Evolutionary conservation across 1,140 invertebrate species (phyloP).

Genomic region (Platorchestia sp.): DNA sequence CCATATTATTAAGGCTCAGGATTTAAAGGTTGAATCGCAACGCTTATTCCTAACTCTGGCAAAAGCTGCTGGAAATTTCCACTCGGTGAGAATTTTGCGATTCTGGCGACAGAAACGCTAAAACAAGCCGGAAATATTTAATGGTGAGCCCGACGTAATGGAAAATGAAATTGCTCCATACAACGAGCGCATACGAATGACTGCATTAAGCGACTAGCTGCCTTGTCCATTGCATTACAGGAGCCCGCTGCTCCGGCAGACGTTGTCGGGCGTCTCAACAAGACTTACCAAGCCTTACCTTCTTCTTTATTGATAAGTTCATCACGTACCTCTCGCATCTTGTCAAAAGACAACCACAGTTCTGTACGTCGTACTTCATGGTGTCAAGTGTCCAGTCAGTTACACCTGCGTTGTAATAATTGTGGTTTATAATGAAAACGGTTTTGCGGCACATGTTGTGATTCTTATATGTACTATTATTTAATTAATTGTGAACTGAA

Average conservation of each 20-base stretch:
- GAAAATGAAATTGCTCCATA: conserved; percentile 49
- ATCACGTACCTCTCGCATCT: not conserved
- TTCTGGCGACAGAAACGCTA: conserved; percentile 43
- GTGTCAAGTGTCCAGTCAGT: not conserved
- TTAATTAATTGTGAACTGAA: no score
- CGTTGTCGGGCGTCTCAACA: not conserved
- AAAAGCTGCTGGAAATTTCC: conserved; percentile 23
- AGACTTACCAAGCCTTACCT: not conserved
- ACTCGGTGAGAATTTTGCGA: conserved; percentile 27
- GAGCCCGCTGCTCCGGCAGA: not conserved
- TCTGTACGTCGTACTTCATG: not conserved
- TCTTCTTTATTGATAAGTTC: not conserved
- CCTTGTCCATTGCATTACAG: not conserved
- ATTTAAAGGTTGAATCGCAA: conserved; percentile 52
- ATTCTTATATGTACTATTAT: not conserved
- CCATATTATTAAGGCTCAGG: conserved; percentile 48
- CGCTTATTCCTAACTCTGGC: conserved; percentile 30
- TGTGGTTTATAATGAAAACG: not conserved
- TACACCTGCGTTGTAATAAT: not conserved
- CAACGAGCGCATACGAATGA: conserved; percentile 49
- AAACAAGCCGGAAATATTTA: conserved; percentile 51
- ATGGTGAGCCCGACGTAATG: conserved; percentile 44
- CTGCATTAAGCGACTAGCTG: not conserved
- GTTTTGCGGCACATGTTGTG: not conserved
- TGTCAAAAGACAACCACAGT: not conserved